Conservation (phyloP, 2,888 invertebrate genomes). For the Polydrusus tereticollis region DNA sequence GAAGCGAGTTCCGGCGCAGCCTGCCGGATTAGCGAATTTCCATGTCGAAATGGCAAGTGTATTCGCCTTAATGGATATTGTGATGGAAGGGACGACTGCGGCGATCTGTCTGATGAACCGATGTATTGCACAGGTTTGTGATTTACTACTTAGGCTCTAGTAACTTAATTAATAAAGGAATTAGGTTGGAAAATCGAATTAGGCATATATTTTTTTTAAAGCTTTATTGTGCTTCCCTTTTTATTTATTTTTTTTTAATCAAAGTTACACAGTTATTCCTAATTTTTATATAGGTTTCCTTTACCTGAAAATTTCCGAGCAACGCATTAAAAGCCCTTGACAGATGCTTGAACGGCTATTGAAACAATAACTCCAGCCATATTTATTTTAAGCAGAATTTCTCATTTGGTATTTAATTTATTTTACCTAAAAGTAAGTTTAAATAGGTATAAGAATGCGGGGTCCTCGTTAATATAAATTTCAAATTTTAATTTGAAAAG, state of each 20-base stretch:
- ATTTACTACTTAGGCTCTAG: too few species aligned
- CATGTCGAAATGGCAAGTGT: constrained; percentile 81
- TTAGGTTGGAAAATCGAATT: too few species aligned
- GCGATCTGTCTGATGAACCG: constrained; percentile 89
- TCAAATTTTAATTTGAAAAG: constrained; percentile 39
- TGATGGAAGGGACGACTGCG: constrained; percentile 87
- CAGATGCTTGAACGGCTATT: neutral
- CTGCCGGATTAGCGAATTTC: constrained; percentile 84
- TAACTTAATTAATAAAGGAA: too few species aligned
- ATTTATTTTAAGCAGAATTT: constrained; percentile 8
- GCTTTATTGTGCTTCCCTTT: too few species aligned
- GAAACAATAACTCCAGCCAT: neutral
- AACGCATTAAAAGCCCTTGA: neutral
- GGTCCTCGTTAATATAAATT: constrained; percentile 17
- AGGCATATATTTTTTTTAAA: too few species aligned
- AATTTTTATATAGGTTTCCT: too few species aligned
- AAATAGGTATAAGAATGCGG: constrained; percentile 16
- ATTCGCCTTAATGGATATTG: constrained; percentile 89
- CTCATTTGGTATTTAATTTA: constrained; percentile 13
- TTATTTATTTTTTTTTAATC: too few species aligned
- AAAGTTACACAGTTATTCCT: too few species aligned
- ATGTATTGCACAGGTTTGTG: constrained; percentile 78
- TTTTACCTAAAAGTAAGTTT: constrained; percentile 4
- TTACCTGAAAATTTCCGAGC: neutral
- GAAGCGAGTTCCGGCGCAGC: constrained; percentile 68